Base-by-base conservation (phyloP, 2,797 vertebrate genomes). In the Chromis chromis region DNA sequence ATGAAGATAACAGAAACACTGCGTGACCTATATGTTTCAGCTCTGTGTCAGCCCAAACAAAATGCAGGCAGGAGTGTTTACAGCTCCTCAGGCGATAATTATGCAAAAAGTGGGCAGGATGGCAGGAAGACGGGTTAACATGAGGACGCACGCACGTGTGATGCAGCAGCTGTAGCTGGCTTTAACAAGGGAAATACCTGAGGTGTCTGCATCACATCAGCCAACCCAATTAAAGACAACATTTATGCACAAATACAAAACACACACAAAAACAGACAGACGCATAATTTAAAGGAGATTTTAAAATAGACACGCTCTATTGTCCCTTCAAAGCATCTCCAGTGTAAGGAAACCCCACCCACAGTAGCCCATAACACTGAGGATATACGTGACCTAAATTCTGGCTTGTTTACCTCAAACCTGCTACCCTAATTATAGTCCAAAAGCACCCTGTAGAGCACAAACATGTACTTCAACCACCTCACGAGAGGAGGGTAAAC, bases 321-420 rank as follows among this genome's bases (percentile, higher is more conserved):
- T 39, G 54, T 76, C 52, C 57, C 40, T 63, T 68, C 36, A 74
- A 78, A 81, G 52, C 48, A 11, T 64, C 42, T 46, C 59, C 25
- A 21, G 12, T 49, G 36, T 8, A 22, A 64, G 50, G 70, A 1
- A 58, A 57, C 69, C 39, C 53, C 42, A 61, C 50, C 65, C 49
- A 13, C 42, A 54, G 28, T 0, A 40, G 31, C 49, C 16, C 10
- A 33, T 66, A 70, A 56, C 19, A 36, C 17, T 46, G 66, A 74
- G 77, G 61, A 60, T 80, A 81, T 70, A n/a, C n/a, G 27, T 89
- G 80, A 91, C 89, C 88, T 81, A 86, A 59, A 88, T 92, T 81
- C 59, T 80, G 65, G 27, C 78, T 71, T 89, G 84, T 91, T 90
- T 89, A 79, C 74, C 60, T 59, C 36, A 60, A 78, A 70, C 68